phyloP scores from a whole-genome alignment of 2,113 vertebrate species.

The Puffinus mauretanicus region DNA sequence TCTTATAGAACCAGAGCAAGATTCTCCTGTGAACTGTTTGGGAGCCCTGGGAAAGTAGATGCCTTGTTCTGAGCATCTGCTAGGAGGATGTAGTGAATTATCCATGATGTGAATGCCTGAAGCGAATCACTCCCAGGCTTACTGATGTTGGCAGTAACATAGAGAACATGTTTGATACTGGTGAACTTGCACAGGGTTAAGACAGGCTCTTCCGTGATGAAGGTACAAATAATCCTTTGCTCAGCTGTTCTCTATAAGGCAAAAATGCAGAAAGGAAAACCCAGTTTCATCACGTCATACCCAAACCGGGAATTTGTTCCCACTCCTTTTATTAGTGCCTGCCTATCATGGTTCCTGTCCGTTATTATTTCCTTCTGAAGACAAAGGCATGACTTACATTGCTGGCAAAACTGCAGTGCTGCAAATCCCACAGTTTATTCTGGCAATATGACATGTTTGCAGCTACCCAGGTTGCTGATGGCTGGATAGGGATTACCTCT shows the following conservation, averaged over 20 bases:
- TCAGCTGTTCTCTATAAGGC: neutral
- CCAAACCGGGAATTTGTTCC: neutral
- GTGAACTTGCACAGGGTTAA: neutral
- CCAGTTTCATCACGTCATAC: neutral
- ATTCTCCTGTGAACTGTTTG: neutral
- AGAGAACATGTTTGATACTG: neutral
- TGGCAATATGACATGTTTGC: neutral
- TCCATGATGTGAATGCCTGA: neutral
- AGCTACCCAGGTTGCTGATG: neutral
- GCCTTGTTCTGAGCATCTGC: neutral
- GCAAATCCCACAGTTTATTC: neutral
- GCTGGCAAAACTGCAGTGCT: neutral
- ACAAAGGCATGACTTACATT: neutral
- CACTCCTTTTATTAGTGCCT: neutral
- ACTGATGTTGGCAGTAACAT: neutral
- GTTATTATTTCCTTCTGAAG: neutral
- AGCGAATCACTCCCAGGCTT: neutral
- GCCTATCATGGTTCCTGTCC: fast-evolving
- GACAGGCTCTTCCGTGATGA: neutral
- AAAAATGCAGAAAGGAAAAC: neutral
- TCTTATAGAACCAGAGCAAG: neutral
- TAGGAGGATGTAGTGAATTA: neutral
- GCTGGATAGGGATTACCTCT: neutral
- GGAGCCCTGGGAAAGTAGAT: neutral
- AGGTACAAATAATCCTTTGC: neutral